Conservation (phyloP, 2,888 invertebrate genomes). For the Choreutis nemorana region DNA sequence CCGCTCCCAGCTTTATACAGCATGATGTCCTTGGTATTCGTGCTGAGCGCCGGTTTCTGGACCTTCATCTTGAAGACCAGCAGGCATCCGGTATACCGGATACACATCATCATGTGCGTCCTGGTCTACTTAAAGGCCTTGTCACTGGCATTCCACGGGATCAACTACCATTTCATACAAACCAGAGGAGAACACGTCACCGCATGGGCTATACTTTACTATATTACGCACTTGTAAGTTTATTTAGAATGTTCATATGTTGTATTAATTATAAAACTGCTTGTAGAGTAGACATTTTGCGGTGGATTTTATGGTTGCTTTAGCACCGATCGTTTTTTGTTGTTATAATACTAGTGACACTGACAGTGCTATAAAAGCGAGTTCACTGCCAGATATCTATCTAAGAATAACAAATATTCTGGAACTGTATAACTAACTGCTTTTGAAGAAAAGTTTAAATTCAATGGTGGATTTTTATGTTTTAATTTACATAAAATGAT, state of each 20-base stretch:
- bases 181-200: conserved; percentile 92
- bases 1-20: conserved; percentile 93
- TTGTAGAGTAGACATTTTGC: too few species aligned
- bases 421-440: too few species aligned
- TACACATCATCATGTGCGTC: conserved; percentile 96
- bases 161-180: conserved; percentile 94
- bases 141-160: conserved; percentile 93
- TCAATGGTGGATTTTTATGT: too few species aligned
- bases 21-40: conserved; percentile 89
- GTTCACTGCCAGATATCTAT: too few species aligned
- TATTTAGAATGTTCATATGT: conserved; percentile 2
- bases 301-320: too few species aligned
- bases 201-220: conserved; percentile 97
- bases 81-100: conserved; percentile 88
- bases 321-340: too few species aligned
- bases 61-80: conserved; percentile 84
- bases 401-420: too few species aligned
- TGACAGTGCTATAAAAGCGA: too few species aligned
- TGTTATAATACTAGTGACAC: too few species aligned
- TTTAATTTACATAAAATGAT: too few species aligned
- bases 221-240: conserved; percentile 95
- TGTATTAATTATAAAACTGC: too few species aligned
- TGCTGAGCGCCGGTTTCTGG: conserved; percentile 92
- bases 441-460: too few species aligned
- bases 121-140: conserved; percentile 91